Conservation (phyloP, 2,888 invertebrate species). For the Mycalesis mineus region DNA sequence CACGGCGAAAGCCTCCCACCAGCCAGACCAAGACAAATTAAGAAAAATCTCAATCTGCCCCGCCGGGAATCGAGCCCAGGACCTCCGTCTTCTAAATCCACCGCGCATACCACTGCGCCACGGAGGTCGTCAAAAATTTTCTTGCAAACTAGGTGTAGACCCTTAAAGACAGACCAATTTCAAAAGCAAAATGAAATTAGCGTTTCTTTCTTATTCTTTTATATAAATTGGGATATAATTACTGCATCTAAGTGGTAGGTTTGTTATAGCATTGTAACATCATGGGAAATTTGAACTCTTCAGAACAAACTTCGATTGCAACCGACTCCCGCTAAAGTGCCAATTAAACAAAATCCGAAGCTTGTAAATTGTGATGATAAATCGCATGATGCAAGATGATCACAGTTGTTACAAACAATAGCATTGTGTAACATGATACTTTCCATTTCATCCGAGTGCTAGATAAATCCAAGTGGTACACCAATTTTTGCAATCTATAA, state of each 20-base stretch:
- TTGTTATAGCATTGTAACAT: background rate
- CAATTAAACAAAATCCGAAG: conserved; percentile 14
- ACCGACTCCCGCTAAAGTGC: conserved; percentile 61
- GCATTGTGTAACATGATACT: conserved; percentile 58
- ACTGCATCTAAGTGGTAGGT: background rate
- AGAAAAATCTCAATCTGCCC: no score
- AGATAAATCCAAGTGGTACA: background rate
- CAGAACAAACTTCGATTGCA: conserved; percentile 36
- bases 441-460: conserved; percentile 48
- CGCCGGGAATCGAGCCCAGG: no score
- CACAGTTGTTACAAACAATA: conserved; percentile 46
- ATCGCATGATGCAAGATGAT: conserved; percentile 4
- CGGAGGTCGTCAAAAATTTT: no score
- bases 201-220: no score
- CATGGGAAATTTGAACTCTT: background rate
- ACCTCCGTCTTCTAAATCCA: no score
- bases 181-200: no score
- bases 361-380: background rate
- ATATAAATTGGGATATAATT: no score
- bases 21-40: no score
- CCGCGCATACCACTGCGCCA: no score
- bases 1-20: no score
- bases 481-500: conserved; percentile 1
- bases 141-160: no score
- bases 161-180: no score